Base-by-base conservation (phyloP, 2,888 invertebrate genomes). In the Eumacrocentrus americanus region DNA sequence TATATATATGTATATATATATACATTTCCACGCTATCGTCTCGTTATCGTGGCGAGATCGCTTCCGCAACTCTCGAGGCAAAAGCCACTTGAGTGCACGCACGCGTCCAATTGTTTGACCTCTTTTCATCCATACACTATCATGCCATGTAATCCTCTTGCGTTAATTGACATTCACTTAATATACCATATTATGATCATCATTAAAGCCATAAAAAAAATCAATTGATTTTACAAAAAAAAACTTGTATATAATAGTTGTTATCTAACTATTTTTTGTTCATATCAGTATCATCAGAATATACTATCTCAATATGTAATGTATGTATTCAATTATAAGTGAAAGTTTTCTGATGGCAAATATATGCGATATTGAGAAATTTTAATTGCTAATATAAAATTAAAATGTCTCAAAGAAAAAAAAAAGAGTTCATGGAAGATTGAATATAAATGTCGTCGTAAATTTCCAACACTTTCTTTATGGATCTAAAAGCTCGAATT, bases 21-120 rank as follows among this genome's bases (percentile, higher is more conserved):
- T 46, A 67, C 72, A 75, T 72, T 72, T 72, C 71, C 70, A 69
- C 72, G 72, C 72, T 76, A 76, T 76, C 76, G 72, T 75, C 72
- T 73, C 72, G 72, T 74, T 76, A 75, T 74, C 76, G 67, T 53
- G 14, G 22, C 20, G 44, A 35, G 25, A 40, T 38, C 40, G 18
- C 29, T 55, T 55, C 44, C 42, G 54, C 34, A 34, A 46, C 44
- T 44, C 29, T 16, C 25, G 20, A 34, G 18, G 25, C 23, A 46
- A 34, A 14, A 18, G 18, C 46, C 14, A 40, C 40, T 37, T 6
- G 18, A 20, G 22, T 20, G 20, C 54, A 29, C 23, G 9, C 38
- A 16, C 14, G n/a, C n/a, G 9, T 12, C 12, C 29, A 35, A 25
- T 46, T 18, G 34, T 34, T 55, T 34, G 54, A 44, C 18, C 34